Percentiles rank a stretch among this genome's conserved stretches.
phyloP scores from a whole-genome alignment of 2,113 vertebrate species.

The Aldabrachelys gigantea region DNA sequence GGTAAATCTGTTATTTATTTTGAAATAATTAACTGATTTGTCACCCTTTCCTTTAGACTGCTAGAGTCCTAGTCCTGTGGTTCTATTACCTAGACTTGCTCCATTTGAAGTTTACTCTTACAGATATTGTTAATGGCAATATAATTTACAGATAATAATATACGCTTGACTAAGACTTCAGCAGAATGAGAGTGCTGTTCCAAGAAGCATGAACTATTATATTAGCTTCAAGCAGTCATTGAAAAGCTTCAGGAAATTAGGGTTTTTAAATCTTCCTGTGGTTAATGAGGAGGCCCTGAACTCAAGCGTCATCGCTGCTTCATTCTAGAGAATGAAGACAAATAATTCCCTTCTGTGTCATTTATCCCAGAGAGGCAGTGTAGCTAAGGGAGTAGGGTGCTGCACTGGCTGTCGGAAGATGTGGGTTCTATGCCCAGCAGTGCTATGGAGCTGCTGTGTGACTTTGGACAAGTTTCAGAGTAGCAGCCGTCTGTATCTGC shows the following conservation, averaged over 20 bases:
- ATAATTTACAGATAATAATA: background rate
- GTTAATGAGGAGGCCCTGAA: background rate
- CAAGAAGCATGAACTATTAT: conserved; percentile 8
- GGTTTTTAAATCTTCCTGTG: conserved; percentile 2
- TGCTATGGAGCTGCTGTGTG: background rate
- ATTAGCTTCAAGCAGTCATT: background rate
- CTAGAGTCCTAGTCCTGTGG: background rate
- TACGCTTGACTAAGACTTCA: background rate
- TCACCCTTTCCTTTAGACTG: background rate
- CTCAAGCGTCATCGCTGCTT: background rate
- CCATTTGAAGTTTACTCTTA: background rate
- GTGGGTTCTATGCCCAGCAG: background rate
- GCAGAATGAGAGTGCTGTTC: conserved; percentile 28
- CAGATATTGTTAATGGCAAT: background rate
- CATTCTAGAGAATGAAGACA: background rate
- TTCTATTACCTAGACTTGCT: background rate
- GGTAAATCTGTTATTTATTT: background rate
- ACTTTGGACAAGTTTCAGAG: background rate
- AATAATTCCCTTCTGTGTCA: background rate
- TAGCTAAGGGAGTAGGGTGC: background rate
- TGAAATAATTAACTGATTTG: background rate
- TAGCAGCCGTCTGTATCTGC: too few species aligned
- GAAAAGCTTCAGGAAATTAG: conserved; percentile 48
- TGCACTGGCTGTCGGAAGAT: background rate
- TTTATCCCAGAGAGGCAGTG: background rate